Evolutionary conservation across 2,797 vertebrate genomes (phyloP).

Genomic region (Rhabdomys pumilio): DNA sequence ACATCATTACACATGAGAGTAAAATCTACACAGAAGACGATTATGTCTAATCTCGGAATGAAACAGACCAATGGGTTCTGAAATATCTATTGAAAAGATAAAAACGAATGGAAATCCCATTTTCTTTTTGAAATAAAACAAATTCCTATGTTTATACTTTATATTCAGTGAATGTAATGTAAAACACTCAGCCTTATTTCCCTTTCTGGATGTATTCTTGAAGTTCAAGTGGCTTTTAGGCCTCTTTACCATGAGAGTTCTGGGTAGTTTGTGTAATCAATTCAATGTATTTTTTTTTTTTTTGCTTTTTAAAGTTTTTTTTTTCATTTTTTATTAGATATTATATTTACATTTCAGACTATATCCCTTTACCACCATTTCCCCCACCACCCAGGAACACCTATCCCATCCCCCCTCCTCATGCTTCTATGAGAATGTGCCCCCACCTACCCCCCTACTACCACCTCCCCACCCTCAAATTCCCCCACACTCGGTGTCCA

Average conservation of each 20-base stretch:
- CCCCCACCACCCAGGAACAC: no score
- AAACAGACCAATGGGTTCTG: not conserved
- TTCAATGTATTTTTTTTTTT: constrained; percentile 30
- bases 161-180: not conserved
- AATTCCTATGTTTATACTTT: constrained; percentile 34
- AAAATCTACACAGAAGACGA: not conserved
- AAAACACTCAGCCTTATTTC: not conserved
- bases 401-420: no score
- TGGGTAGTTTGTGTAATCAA: constrained; percentile 44
- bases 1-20: constrained; percentile 14
- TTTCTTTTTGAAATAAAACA: constrained; percentile 2
- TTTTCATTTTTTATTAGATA: no score
- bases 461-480: no score
- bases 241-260: constrained; percentile 63
- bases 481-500: no score
- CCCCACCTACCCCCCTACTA: no score
- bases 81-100: constrained; percentile 56
- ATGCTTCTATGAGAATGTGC: no score
- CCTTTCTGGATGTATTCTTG: constrained; percentile 55
- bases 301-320: no score
- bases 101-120: constrained; percentile 35
- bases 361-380: no score
- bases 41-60: constrained; percentile 40
- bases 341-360: no score
- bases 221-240: constrained; percentile 72